A percentile compares a stretch with the other conserved stretches of the same genome.
phyloP scores from a whole-genome alignment of 2,888 invertebrate species.

The Rhagium mordax region DNA sequence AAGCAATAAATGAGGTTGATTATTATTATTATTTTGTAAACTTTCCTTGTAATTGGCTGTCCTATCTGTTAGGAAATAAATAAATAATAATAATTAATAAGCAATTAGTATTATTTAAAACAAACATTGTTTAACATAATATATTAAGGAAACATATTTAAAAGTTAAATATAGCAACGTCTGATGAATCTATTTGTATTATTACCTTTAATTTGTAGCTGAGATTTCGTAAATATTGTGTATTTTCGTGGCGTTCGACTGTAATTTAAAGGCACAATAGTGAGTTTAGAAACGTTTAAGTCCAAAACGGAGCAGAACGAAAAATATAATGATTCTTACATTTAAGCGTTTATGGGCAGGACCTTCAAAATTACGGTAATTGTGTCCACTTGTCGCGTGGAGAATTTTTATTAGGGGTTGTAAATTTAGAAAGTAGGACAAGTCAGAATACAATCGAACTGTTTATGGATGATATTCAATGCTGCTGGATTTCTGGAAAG shows the following conservation, averaged over 20 bases:
- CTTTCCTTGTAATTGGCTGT: too few species aligned
- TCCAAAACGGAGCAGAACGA: conserved; percentile 39
- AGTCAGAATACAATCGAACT: conserved; percentile 30
- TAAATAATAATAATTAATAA: too few species aligned
- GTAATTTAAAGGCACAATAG: conserved; percentile 39
- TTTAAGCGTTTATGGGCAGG: conserved; percentile 39
- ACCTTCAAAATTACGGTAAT: conserved; percentile 41
- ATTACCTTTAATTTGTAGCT: neutral
- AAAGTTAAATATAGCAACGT: neutral
- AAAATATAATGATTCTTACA: conserved; percentile 41
- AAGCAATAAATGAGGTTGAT: too few species aligned
- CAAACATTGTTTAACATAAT: too few species aligned
- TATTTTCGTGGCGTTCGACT: conserved; percentile 41
- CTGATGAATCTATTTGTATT: neutral
- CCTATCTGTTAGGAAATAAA: too few species aligned
- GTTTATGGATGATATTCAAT: conserved; percentile 19
- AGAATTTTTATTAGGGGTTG: conserved; percentile 55
- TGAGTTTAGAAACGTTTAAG: conserved; percentile 28
- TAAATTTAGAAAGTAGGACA: conserved; percentile 60
- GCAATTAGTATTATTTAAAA: too few species aligned
- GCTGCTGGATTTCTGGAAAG: conserved; percentile 5
- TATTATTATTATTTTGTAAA: too few species aligned
- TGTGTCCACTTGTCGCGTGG: conserved; percentile 54
- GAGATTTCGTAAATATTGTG: conserved; percentile 36
- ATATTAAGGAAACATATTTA: too few species aligned